Evolutionary conservation across 2,888 invertebrate species (phyloP).

Genomic region (Aphrophora alni): DNA sequence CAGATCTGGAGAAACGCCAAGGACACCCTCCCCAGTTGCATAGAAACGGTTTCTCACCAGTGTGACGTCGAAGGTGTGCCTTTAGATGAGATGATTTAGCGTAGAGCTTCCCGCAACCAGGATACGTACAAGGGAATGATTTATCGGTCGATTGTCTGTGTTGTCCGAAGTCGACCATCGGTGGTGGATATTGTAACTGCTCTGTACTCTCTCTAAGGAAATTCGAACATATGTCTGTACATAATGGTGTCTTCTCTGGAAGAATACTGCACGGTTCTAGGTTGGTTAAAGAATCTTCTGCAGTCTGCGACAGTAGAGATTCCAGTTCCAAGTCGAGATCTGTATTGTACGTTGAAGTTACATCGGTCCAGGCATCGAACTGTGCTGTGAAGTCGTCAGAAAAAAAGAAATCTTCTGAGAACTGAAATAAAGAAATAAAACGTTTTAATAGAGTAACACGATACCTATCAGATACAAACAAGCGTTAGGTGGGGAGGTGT

Average conservation of each 20-base stretch:
- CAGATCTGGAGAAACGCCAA: constrained; percentile 94
- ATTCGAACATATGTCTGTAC: constrained; percentile 58
- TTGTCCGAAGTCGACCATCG: constrained; percentile 53
- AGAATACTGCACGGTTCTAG: constrained; percentile 45
- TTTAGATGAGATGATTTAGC: constrained; percentile 90
- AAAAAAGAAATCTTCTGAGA: background rate
- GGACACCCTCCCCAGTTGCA: constrained; percentile 82
- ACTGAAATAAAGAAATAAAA: background rate
- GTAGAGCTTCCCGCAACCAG: constrained; percentile 79
- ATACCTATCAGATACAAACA: too few relatives aligned
- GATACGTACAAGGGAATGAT: constrained; percentile 72
- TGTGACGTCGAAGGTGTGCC: constrained; percentile 84
- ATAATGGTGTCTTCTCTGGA: constrained; percentile 65
- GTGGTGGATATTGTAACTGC: constrained; percentile 55
- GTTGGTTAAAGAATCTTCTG: constrained; percentile 9
- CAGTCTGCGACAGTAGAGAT: constrained; percentile 24
- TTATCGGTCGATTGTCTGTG: constrained; percentile 46
- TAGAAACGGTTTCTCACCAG: constrained; percentile 78
- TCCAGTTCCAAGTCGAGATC: constrained; percentile 25
- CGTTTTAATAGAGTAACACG: background rate
- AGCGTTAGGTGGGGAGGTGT: too few relatives aligned
- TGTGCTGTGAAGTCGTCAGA: background rate
- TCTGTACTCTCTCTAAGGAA: constrained; percentile 60
- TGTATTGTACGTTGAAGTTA: background rate
- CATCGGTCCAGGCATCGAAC: background rate